A percentile compares a stretch with the other conserved stretches of the same genome.
These are phyloP conservation scores for Podarcis muralis DNA, from an alignment of 2,113 vertebrate genomes.

Conservation along the genomic window DNA sequence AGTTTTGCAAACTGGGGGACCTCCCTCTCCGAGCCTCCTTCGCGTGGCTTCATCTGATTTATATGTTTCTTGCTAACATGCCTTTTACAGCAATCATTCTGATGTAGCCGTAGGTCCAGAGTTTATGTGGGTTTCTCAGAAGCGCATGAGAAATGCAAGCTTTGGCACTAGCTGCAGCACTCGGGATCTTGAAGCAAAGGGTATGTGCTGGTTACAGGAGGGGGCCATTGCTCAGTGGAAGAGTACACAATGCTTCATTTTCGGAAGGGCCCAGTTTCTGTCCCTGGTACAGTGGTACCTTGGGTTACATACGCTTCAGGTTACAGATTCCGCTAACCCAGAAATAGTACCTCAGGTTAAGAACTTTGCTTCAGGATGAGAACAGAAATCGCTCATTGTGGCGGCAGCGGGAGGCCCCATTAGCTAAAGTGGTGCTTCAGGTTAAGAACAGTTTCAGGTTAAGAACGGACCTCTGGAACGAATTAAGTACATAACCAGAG, in stretches of 20 bases:
- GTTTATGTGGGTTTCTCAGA: neutral
- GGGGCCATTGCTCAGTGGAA: neutral
- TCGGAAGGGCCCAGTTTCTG: neutral
- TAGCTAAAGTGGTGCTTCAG: no score
- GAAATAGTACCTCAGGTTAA: no score
- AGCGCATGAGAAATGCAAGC: neutral
- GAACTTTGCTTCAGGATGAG: no score
- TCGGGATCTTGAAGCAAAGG: neutral
- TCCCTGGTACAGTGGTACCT: neutral
- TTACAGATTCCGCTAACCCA: no score
- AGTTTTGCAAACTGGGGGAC: conserved; percentile 58
- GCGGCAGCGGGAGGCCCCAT: no score
- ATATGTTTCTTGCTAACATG: no score
- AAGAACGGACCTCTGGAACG: no score
- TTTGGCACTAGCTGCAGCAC: neutral
- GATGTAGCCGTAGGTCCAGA: neutral
- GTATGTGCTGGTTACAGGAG: neutral
- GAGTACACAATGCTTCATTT: neutral
- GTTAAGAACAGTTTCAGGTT: no score
- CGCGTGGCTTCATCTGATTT: neutral
- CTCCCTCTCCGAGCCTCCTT: neutral
- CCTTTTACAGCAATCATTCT: neutral
- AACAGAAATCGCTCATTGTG: no score
- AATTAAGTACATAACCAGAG: no score
- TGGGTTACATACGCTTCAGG: no score